Percentiles rank a stretch among this genome's conserved stretches.
phyloP scores from a whole-genome alignment of 1,140 invertebrate species.

The Caenorhabditis tropicalis region DNA sequence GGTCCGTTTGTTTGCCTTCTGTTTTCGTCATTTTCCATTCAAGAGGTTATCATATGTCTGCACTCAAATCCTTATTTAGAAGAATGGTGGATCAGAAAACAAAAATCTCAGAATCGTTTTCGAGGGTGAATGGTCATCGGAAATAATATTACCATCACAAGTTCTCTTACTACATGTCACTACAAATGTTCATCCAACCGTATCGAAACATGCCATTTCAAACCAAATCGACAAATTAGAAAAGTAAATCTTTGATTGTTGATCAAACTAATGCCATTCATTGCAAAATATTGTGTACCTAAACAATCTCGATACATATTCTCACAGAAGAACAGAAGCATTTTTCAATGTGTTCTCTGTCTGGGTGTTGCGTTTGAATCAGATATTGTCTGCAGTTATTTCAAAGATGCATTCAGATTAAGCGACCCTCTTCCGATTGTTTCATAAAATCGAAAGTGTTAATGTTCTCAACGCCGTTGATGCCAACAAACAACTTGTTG shows the following conservation, averaged over 20 bases:
- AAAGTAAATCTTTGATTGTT: too few relatives aligned
- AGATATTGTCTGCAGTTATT: background rate
- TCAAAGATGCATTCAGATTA: background rate
- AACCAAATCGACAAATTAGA: too few relatives aligned
- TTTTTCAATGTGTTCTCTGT: background rate
- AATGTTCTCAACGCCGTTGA: background rate
- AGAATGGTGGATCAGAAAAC: too few relatives aligned
- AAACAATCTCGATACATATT: too few relatives aligned
- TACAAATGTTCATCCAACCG: too few relatives aligned
- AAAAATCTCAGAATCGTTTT: too few relatives aligned
- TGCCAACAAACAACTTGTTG: background rate
- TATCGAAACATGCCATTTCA: too few relatives aligned
- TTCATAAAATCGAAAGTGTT: constrained; percentile 9
- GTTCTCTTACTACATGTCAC: too few relatives aligned
- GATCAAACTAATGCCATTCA: too few relatives aligned
- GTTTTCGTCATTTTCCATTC: constrained; percentile 20
- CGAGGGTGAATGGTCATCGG: too few relatives aligned
- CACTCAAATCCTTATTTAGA: background rate
- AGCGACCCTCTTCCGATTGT: background rate
- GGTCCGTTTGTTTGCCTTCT: background rate
- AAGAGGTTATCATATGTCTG: constrained; percentile 7
- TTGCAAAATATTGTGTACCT: too few relatives aligned
- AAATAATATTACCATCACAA: background rate
- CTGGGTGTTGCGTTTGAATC: background rate
- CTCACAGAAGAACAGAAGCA: too few relatives aligned